Evolutionary conservation across 37 sponge, comb jelly and placozoan species (phyloP).

Genomic region (Sycon ciliatum): DNA sequence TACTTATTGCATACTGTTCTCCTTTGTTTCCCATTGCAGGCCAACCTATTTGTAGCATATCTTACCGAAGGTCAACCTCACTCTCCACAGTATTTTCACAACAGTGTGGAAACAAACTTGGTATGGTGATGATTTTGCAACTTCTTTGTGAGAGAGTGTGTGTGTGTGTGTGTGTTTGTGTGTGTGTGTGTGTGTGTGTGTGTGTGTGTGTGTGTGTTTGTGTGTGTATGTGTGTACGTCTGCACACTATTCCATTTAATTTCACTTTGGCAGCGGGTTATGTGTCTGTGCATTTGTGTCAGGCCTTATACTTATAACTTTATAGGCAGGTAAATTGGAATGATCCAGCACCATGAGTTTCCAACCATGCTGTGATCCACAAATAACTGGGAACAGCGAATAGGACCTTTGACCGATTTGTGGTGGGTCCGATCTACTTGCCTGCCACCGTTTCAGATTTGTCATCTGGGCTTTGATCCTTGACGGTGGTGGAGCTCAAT

Average conservation of each 20-base stretch:
- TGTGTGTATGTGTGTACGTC: slow-evolving; percentile 17
- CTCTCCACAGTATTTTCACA: slow-evolving; percentile 58
- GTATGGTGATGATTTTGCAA: background rate
- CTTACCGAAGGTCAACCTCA: slow-evolving; percentile 47
- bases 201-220: slow-evolving; percentile 18
- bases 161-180: slow-evolving; percentile 20
- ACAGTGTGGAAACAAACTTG: slow-evolving; percentile 33
- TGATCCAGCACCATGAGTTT: no score
- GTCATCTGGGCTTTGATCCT: no score
- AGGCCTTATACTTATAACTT: no score
- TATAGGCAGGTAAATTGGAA: no score
- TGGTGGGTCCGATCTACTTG: no score
- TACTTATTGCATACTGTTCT: background rate
- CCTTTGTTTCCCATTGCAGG: slow-evolving; percentile 30
- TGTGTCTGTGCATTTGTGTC: no score
- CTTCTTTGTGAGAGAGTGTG: slow-evolving; percentile 13
- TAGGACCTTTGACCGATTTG: no score
- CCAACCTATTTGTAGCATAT: slow-evolving; percentile 55
- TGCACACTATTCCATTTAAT: background rate
- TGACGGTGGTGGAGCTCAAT: no score
- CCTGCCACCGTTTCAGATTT: no score
- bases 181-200: background rate
- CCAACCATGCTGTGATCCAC: no score
- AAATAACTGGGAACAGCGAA: no score
- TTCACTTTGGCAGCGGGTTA: background rate